Evolutionary conservation across 2,797 vertebrate genomes (phyloP).

Genomic region (Labeo calbasu): DNA sequence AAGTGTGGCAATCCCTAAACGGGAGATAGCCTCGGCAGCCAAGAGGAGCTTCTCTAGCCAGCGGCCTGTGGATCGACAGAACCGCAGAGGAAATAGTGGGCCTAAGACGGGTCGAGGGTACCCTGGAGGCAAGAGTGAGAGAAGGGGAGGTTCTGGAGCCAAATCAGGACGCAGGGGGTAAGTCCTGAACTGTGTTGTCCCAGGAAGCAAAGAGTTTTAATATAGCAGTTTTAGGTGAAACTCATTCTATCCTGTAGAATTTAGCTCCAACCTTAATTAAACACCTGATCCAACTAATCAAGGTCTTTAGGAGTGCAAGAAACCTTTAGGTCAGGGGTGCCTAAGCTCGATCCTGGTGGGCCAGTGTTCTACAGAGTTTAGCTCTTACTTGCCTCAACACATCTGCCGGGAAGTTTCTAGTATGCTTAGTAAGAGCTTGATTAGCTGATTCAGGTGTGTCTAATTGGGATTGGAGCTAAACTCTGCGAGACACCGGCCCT

Average conservation of each 20-base stretch:
- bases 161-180: conserved; percentile 92
- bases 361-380: too few species aligned
- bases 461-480: too few species aligned
- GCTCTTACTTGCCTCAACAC: too few species aligned
- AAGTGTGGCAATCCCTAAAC: conserved; percentile 78
- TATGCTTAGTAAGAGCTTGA: too few species aligned
- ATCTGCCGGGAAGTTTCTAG: too few species aligned
- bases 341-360: too few species aligned
- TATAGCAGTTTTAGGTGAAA: conserved; percentile 47
- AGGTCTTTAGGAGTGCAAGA: not conserved
- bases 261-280: not conserved
- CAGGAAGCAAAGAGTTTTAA: conserved; percentile 36
- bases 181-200: conserved; percentile 66
- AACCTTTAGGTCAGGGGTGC: not conserved
- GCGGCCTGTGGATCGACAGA: conserved; percentile 91
- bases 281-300: not conserved
- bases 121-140: conserved; percentile 88
- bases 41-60: conserved; percentile 98
- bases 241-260: not conserved
- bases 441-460: too few species aligned
- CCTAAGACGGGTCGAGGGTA: conserved; percentile 90
- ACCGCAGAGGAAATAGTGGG: conserved; percentile 88
- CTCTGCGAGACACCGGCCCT: too few species aligned
- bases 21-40: conserved; percentile 84
- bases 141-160: conserved; percentile 85